Evolutionary conservation across 1,140 invertebrate species (phyloP).

Genomic region (Drosophila gunungcola): DNA sequence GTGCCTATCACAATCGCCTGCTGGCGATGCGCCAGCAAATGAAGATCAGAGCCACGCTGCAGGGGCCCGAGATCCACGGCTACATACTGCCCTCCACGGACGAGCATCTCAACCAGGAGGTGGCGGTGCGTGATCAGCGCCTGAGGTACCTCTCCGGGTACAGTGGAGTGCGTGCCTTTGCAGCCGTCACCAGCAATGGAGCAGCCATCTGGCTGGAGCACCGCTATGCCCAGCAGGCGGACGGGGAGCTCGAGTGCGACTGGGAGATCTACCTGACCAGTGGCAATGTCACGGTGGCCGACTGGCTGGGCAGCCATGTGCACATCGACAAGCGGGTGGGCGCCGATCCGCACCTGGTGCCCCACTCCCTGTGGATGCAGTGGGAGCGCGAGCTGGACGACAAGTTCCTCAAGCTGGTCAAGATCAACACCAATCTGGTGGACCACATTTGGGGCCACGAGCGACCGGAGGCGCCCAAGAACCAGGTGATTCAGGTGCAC

Average conservation of each 20-base stretch:
- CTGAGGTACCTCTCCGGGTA: constrained; percentile 94
- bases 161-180: constrained; percentile 92
- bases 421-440: constrained; percentile 90
- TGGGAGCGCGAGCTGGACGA: constrained; percentile 87
- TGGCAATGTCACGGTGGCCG: constrained; percentile 87
- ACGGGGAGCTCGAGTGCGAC: constrained; percentile 90
- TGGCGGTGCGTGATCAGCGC: constrained; percentile 91
- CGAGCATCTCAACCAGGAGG: constrained; percentile 91
- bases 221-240: constrained; percentile 92
- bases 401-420: constrained; percentile 87
- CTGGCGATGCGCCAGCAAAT: constrained; percentile 88
- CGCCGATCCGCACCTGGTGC: constrained; percentile 91
- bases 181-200: constrained; percentile 90
- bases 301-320: constrained; percentile 89
- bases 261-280: constrained; percentile 92
- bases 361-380: constrained; percentile 87
- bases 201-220: constrained; percentile 96
- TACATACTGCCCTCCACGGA: constrained; percentile 92
- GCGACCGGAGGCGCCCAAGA: constrained; percentile 85
- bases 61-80: constrained; percentile 89
- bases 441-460: constrained; percentile 92
- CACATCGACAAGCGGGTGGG: constrained; percentile 89
- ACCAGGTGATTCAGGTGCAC: constrained; percentile 86
- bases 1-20: constrained; percentile 85
- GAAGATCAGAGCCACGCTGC: constrained; percentile 87